These are phyloP conservation scores for Lota lota DNA, from an alignment of 2,113 vertebrate genomes.

Conservation along the genomic window DNA sequence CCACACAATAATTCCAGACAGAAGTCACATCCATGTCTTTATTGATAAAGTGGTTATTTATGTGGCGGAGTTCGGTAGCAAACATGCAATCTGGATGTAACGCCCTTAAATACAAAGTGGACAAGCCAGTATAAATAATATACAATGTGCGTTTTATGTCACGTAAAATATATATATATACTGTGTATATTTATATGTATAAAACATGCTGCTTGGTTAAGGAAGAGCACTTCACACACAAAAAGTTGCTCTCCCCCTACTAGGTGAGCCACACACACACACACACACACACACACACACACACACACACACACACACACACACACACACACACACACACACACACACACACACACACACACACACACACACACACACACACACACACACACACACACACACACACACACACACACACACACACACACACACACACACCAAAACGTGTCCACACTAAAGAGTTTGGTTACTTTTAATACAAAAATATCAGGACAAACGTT, in stretches of 20 bases:
- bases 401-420: constrained; percentile 55
- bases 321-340: constrained; percentile 66
- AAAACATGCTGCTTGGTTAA: constrained; percentile 74
- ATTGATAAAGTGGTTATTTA: constrained; percentile 81
- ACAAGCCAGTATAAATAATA: constrained; percentile 84
- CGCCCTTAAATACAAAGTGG: constrained; percentile 85
- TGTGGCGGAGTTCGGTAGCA: constrained; percentile 78
- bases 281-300: constrained; percentile 64
- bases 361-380: constrained; percentile 49
- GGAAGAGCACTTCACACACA: constrained; percentile 53
- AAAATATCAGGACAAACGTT: constrained; percentile 67
- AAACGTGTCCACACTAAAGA: constrained; percentile 57
- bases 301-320: constrained; percentile 65
- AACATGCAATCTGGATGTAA: constrained; percentile 85
- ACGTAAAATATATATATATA: constrained; percentile 81
- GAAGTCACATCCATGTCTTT: constrained; percentile 76
- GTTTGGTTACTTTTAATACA: constrained; percentile 70
- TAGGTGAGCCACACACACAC: constrained; percentile 62
- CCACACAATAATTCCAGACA: constrained; percentile 38
- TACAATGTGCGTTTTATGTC: constrained; percentile 79
- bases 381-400: constrained; percentile 55
- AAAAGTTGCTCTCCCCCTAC: constrained; percentile 23
- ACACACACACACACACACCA: constrained; percentile 64
- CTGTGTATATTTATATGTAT: constrained; percentile 72
- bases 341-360: constrained; percentile 61